phyloP scores from a whole-genome alignment of 2,888 invertebrate species.

The Monoplex corrugatus region DNA sequence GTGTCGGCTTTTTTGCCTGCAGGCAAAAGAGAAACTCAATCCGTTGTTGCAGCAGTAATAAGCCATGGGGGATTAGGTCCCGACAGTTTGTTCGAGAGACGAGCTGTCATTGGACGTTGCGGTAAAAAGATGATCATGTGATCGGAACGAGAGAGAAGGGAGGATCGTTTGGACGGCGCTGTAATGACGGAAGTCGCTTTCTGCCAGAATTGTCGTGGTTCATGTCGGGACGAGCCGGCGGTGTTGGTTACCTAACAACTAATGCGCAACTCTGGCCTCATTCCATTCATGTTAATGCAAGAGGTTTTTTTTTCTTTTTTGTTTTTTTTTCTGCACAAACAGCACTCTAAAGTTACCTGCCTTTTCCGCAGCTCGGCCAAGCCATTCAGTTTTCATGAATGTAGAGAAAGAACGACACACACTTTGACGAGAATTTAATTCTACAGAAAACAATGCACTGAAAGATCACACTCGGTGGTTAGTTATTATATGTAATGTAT shows the following conservation, averaged over 20 bases:
- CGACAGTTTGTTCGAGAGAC: conserved; percentile 3
- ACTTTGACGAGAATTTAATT: not conserved
- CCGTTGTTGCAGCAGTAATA: conserved; percentile 35
- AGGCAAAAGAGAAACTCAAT: conserved; percentile 24
- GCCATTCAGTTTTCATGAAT: not conserved
- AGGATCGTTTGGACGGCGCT: not conserved
- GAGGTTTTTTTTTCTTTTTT: not conserved
- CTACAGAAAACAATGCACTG: not conserved
- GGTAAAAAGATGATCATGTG: conserved; percentile 18
- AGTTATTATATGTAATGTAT: no score
- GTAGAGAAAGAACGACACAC: not conserved
- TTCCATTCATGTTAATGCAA: not conserved
- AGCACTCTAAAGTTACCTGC: conserved; percentile 1
- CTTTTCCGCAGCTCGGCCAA: not conserved
- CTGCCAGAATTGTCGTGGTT: not conserved
- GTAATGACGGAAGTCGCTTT: conserved; percentile 12
- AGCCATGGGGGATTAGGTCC: conserved; percentile 32
- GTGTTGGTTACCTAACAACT: conserved; percentile 16
- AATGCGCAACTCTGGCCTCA: not conserved
- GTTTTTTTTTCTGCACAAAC: not conserved
- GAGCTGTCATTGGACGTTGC: conserved; percentile 21
- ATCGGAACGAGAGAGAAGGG: no score
- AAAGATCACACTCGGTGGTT: not conserved
- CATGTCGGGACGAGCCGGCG: not conserved
- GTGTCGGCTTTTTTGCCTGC: not conserved